Percentiles rank a stretch among this genome's conserved stretches.
phyloP scores from a whole-genome alignment of 2,888 invertebrate genomes.

The Fissipunctia ypsillon region DNA sequence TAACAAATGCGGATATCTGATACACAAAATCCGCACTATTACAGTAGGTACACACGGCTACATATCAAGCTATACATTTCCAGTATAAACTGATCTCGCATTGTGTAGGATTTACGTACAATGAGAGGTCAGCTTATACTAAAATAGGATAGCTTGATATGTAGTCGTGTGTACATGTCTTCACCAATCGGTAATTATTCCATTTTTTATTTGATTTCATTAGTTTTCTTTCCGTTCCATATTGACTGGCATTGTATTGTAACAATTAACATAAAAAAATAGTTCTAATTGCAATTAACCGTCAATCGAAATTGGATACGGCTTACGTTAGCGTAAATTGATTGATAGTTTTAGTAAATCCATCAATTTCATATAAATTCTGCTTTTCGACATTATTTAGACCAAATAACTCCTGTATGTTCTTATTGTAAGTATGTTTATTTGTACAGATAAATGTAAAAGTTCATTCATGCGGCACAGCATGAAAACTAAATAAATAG shows the following conservation, averaged over 20 bases:
- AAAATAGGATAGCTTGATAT: too few species aligned
- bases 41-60: too few species aligned
- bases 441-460: slow-evolving; percentile 28
- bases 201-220: slow-evolving; percentile 63
- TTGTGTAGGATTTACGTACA: too few species aligned
- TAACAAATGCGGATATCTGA: slow-evolving; percentile 73
- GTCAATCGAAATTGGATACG: slow-evolving; percentile 51
- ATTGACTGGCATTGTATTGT: slow-evolving; percentile 57
- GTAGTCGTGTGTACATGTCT: too few species aligned
- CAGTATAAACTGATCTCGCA: too few species aligned
- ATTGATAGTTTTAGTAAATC: slow-evolving; percentile 36
- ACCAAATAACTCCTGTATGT: slow-evolving; percentile 3
- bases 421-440: slow-evolving; percentile 4
- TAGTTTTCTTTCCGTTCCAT: slow-evolving; percentile 64
- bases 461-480: slow-evolving; percentile 7
- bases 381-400: slow-evolving; percentile 12
- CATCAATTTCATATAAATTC: slow-evolving; percentile 2
- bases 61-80: too few species aligned
- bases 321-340: slow-evolving; percentile 34
- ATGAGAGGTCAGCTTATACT: too few species aligned
- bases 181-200: slow-evolving; percentile 69
- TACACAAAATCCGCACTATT: slow-evolving; percentile 74
- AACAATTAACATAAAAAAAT: slow-evolving; percentile 60
- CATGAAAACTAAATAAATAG: slow-evolving; percentile 42
- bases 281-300: slow-evolving; percentile 47